Conservation (phyloP, 37 sponge, comb jelly and placozoan species). For the Ianthella basta region DNA sequence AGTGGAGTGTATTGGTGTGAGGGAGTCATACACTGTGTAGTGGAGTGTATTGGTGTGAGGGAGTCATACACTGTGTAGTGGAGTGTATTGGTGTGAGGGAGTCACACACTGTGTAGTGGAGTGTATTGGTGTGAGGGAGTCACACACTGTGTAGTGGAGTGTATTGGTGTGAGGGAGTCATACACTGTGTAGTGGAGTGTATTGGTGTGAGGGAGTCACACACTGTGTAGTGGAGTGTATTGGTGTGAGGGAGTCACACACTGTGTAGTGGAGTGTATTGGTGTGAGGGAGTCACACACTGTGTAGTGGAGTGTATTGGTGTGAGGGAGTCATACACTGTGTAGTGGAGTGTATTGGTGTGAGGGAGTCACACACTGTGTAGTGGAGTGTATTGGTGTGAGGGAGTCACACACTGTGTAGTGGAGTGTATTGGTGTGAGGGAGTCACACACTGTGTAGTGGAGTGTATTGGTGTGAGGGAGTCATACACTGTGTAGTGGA, state of each 20-base stretch:
- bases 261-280: not conserved
- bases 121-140: not conserved
- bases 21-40: not conserved
- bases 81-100: not conserved
- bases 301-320: not conserved
- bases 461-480: not conserved
- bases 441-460: no score
- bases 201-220: not conserved
- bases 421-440: not conserved
- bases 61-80: no score
- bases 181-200: no score
- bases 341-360: not conserved
- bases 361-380: not conserved
- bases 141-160: not conserved
- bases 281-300: not conserved
- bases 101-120: not conserved
- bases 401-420: not conserved
- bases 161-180: not conserved
- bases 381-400: not conserved
- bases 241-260: no score
- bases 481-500: not conserved
- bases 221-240: not conserved
- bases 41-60: not conserved
- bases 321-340: no score
- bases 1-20: not conserved